Evolutionary conservation across 2,888 invertebrate genomes (phyloP).

Genomic region (Eubasilissa splendida): DNA sequence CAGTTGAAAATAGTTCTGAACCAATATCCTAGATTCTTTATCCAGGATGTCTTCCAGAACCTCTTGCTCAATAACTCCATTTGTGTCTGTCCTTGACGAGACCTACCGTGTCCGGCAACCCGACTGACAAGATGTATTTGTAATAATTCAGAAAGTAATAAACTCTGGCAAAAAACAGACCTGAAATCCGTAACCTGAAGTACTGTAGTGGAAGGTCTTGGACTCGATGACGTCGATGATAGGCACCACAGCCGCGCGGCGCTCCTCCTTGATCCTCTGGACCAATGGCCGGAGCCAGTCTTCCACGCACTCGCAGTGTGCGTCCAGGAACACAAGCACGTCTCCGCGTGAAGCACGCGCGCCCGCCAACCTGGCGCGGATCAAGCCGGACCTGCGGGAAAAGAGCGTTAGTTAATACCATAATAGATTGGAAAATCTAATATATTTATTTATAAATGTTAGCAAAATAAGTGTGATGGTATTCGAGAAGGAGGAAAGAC

Average conservation of each 20-base stretch:
- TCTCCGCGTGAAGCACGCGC: constrained; percentile 87
- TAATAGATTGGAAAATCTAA: too few relatives aligned
- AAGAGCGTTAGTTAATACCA: background rate
- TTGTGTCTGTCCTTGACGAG: too few relatives aligned
- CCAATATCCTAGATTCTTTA: too few relatives aligned
- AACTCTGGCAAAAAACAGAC: constrained; percentile 60
- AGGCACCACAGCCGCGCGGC: constrained; percentile 89
- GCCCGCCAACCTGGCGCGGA: constrained; percentile 91
- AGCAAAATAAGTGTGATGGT: too few relatives aligned
- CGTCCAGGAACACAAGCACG: constrained; percentile 89
- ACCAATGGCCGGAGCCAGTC: constrained; percentile 93
- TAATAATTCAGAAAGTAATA: too few relatives aligned
- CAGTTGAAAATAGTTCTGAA: too few relatives aligned
- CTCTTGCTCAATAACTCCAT: too few relatives aligned
- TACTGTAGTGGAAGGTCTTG: constrained; percentile 82
- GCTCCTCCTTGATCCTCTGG: constrained; percentile 85
- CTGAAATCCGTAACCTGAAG: constrained; percentile 72
- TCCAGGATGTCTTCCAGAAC: too few relatives aligned
- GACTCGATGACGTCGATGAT: constrained; percentile 95
- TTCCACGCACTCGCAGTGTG: constrained; percentile 89
- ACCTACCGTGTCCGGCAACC: too few relatives aligned
- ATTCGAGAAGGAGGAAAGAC: too few relatives aligned
- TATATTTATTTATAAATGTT: too few relatives aligned
- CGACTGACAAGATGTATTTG: too few relatives aligned
- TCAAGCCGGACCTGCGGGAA: constrained; percentile 83